A percentile compares a stretch with the other conserved stretches of the same genome.
Conservation (phyloP, 2,888 invertebrate species). For the Mycalesis mineus region DNA sequence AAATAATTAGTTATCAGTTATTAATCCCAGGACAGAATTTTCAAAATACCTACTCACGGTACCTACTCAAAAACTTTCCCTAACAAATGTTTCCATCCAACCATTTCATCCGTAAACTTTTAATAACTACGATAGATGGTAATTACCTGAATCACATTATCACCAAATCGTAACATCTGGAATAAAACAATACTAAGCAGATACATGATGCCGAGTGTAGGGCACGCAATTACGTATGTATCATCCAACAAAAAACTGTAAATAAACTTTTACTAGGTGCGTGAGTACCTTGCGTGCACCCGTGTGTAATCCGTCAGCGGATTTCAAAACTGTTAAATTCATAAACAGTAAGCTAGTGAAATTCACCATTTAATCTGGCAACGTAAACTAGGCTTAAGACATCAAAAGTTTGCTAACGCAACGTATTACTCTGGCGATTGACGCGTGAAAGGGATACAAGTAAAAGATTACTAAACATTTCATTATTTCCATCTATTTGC, state of each 20-base stretch:
- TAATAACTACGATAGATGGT: too few species aligned
- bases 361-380: conserved; percentile 1
- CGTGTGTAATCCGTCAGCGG: background rate
- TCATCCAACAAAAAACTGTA: background rate
- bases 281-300: background rate
- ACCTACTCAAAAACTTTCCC: too few species aligned
- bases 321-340: background rate
- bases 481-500: conserved; percentile 51
- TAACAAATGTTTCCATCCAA: too few species aligned
- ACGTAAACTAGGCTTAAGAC: conserved; percentile 2
- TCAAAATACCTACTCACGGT: too few species aligned
- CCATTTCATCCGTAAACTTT: too few species aligned
- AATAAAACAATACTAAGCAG: too few species aligned
- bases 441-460: conserved; percentile 29
- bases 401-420: conserved; percentile 3
- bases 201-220: background rate
- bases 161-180: too few species aligned
- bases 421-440: conserved; percentile 17
- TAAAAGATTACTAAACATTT: conserved; percentile 42
- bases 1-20: too few species aligned
- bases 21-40: too few species aligned
- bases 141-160: too few species aligned
- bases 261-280: background rate
- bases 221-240: background rate
- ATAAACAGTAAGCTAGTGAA: background rate